Conservation (phyloP, 2,797 vertebrate genomes). For the Sebastes baramenuke region DNA sequence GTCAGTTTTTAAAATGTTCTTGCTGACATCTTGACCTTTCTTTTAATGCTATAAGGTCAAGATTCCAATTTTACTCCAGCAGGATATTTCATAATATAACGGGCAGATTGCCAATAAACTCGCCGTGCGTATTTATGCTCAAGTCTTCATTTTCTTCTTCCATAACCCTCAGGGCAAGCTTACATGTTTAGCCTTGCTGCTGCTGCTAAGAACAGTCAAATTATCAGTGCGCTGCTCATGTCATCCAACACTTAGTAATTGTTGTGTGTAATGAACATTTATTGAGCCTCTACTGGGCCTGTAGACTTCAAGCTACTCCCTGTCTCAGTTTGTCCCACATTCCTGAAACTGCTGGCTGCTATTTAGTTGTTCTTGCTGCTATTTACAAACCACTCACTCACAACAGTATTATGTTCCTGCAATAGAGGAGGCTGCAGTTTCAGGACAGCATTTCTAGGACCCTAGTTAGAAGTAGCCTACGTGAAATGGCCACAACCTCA, state of each 20-base stretch:
- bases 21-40: not conserved
- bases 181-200: not conserved
- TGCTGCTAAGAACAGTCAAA: not conserved
- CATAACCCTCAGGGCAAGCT: not conserved
- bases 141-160: not conserved
- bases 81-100: not conserved
- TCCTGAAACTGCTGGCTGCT: not conserved
- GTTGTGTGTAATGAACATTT: not conserved
- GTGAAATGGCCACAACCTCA: no score
- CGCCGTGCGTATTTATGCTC: not conserved
- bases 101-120: not conserved
- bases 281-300: not conserved
- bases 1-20: not conserved
- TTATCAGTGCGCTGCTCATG: not conserved
- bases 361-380: not conserved
- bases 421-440: no score
- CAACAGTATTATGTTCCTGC: not conserved
- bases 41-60: not conserved
- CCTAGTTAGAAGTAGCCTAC: no score
- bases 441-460: no score
- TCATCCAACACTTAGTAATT: not conserved
- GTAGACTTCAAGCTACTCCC: not conserved
- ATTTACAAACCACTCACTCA: not conserved
- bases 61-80: not conserved
- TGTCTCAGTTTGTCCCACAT: not conserved